Evolutionary conservation across 2,888 invertebrate genomes (phyloP).

Genomic region (Anagyrus pseudococci): DNA sequence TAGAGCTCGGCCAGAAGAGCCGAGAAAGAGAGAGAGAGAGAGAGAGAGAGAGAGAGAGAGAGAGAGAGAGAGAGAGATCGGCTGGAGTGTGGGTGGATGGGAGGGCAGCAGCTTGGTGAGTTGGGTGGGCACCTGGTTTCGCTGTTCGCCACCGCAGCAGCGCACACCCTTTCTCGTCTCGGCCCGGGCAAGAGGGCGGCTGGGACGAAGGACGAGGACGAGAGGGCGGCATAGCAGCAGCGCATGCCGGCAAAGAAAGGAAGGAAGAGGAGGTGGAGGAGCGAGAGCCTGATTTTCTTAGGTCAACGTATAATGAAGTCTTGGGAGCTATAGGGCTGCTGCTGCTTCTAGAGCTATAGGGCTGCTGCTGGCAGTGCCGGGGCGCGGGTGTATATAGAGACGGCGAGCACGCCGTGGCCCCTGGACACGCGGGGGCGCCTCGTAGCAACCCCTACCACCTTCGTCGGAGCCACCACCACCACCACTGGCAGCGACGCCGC

Average conservation of each 20-base stretch:
- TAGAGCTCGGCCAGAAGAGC: too few relatives aligned
- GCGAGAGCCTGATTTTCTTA: slow-evolving; percentile 61
- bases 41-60: slow-evolving; percentile 35
- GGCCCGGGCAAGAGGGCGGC: slow-evolving; percentile 24
- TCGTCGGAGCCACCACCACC: slow-evolving; percentile 26
- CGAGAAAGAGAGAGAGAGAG: slow-evolving; percentile 12
- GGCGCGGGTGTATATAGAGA: slow-evolving; percentile 13
- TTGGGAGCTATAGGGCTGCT: slow-evolving; percentile 29
- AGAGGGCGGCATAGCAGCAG: slow-evolving; percentile 30
- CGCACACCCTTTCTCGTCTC: slow-evolving; percentile 44
- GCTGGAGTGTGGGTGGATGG: slow-evolving; percentile 36
- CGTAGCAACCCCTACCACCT: slow-evolving; percentile 22
- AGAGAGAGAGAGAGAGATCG: too few relatives aligned
- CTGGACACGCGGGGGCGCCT: slow-evolving; percentile 16
- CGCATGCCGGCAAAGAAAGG: slow-evolving; percentile 20
- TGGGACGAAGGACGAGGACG: too few relatives aligned
- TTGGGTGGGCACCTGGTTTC: slow-evolving; percentile 57
- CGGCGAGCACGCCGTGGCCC: background rate
- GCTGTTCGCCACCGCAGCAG: too few relatives aligned
- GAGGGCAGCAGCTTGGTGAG: slow-evolving; percentile 38
- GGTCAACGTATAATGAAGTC: slow-evolving; percentile 62
- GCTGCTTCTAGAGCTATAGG: slow-evolving; percentile 3
- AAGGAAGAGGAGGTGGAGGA: slow-evolving; percentile 23
- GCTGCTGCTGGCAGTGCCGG: slow-evolving; percentile 39
- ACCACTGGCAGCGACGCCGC: too few relatives aligned